Evolutionary conservation across 2,888 invertebrate genomes (phyloP).

Genomic region (Drosophila bunnanda): DNA sequence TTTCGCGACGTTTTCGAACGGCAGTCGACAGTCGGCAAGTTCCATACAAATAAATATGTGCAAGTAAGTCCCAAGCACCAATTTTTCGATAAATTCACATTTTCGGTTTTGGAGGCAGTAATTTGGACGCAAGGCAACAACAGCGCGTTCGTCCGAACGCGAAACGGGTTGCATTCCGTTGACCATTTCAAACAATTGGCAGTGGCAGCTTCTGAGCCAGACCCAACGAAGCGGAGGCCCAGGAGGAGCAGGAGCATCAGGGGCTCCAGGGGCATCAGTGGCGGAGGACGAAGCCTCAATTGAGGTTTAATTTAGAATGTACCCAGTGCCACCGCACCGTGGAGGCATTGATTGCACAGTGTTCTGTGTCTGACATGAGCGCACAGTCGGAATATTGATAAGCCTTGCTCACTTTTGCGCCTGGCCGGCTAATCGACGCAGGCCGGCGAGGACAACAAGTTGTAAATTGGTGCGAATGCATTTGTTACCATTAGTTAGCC

Average conservation of each 20-base stretch:
- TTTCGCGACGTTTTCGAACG: conserved; percentile 23
- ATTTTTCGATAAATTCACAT: conserved; percentile 64
- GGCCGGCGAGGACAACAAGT: conserved; percentile 42
- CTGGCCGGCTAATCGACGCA: conserved; percentile 60
- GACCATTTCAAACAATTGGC: conserved; percentile 82
- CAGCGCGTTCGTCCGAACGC: conserved; percentile 56
- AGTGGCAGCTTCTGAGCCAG: conserved; percentile 52
- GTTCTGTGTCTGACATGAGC: conserved; percentile 53
- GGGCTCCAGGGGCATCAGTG: background rate
- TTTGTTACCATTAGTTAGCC: conserved; percentile 68
- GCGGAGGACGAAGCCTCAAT: conserved; percentile 61
- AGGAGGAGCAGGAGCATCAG: conserved; percentile 4
- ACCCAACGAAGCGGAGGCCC: conserved; percentile 14
- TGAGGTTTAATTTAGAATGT: conserved; percentile 81
- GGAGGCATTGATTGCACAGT: conserved; percentile 59
- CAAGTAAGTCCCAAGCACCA: conserved; percentile 26
- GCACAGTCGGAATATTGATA: conserved; percentile 83
- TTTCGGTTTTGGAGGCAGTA: conserved; percentile 60
- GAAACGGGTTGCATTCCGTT: conserved; percentile 83
- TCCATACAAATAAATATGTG: conserved; percentile 29
- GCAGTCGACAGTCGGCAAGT: conserved; percentile 30
- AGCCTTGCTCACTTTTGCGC: conserved; percentile 51
- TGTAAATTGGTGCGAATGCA: conserved; percentile 79
- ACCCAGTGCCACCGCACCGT: conserved; percentile 40
- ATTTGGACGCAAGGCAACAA: conserved; percentile 57